Base-by-base conservation (phyloP, 2,113 vertebrate genomes). In the Tamias sibiricus region DNA sequence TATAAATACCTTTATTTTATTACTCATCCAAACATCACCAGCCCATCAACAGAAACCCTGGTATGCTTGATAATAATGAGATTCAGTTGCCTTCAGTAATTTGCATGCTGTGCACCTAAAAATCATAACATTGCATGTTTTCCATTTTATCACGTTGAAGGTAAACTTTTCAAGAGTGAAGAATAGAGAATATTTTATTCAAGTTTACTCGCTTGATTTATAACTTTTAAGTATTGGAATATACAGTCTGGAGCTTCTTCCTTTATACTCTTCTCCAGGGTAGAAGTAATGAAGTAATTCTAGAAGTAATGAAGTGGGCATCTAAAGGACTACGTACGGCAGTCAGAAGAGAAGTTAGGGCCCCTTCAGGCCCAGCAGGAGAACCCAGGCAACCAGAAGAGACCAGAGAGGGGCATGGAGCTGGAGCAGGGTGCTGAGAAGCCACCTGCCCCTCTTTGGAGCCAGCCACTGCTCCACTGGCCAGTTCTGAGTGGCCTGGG, bases 61-160 rank as follows among this genome's bases (percentile, higher is more conserved):
- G 54, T 30, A 17, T 81, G 14, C 40, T 86, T 30, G 90, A 16
- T 30, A 68, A 92, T 47, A 87, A 81, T 81, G 16, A 85, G 71
- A 85, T 37, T 69, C 32, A 1, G 30, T 75, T 59, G 59, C 49
- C 59, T 76, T 92, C 77, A 57, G 6, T 85, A 44, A 64, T 84
- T 69, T 52, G 13, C 19, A 92, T 28, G 52, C n/a, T 47, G 47
- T 57, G 77, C n/a, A 66, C 17, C 54, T 66, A 75, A 92, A 97
- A 81, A 59, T 52, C 19, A n/a, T 54, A 91, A 87, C 14, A 74
- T 72, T 22, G 12, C 40, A 30, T 62, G 54, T 92, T 79, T 85
- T 89, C 74, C 40, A 30, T 80, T 57, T 57, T 68, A 49, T 71
- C 28, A 85, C 42, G 68, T 49, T 71, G 54, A 79, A 86, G 37